These are phyloP conservation scores for Nymphalis polychloros DNA, from an alignment of 2,888 invertebrate species.

Conservation along the genomic window DNA sequence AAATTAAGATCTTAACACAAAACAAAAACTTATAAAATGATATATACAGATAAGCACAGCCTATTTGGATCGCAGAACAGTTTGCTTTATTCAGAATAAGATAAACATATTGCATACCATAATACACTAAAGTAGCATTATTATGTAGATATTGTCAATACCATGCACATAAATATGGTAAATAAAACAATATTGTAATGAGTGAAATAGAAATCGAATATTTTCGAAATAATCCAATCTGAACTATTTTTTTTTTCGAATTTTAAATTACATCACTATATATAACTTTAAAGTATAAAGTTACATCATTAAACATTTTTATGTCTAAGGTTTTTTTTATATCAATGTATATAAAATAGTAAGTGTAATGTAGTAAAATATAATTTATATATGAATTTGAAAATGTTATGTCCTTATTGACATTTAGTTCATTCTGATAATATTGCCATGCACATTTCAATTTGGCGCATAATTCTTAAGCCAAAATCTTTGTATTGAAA, in stretches of 20 bases:
- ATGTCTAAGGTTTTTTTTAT: too few species aligned
- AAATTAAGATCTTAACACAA: conserved; percentile 56
- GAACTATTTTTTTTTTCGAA: background rate
- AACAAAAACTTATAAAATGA: conserved; percentile 55
- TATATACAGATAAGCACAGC: conserved; percentile 73
- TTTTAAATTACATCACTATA: too few species aligned
- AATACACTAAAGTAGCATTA: background rate
- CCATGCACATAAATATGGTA: background rate
- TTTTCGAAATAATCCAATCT: background rate
- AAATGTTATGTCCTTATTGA: too few species aligned
- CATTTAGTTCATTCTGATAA: too few species aligned
- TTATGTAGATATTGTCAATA: background rate
- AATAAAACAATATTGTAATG: conserved; percentile 1
- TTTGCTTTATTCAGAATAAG: conserved; percentile 48
- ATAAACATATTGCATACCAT: conserved; percentile 3
- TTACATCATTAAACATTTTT: too few species aligned
- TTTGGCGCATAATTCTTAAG: background rate
- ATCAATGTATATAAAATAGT: too few species aligned
- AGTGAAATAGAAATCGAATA: background rate
- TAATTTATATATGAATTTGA: too few species aligned
- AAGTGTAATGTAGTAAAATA: too few species aligned
- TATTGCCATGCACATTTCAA: too few species aligned
- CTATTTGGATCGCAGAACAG: conserved; percentile 79
- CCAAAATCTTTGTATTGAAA: background rate
- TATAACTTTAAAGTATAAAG: too few species aligned